Evolutionary conservation across 2,113 vertebrate genomes (phyloP).

Genomic region (Ochotona princeps): DNA sequence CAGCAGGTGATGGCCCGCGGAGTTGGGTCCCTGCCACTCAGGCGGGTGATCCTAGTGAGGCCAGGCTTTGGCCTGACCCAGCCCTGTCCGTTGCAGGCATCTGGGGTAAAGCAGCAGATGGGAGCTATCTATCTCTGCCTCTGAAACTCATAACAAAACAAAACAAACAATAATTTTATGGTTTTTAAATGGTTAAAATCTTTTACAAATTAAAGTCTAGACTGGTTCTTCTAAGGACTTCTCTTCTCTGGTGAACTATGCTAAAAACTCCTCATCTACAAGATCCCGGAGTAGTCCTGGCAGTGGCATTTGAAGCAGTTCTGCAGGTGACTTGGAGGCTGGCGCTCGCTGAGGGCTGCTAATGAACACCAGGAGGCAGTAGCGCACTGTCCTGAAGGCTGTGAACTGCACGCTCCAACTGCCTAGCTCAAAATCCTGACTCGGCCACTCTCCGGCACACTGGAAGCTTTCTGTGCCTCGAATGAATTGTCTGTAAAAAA

Average conservation of each 20-base stretch:
- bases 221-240: slow-evolving; percentile 13
- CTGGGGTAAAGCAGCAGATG: no score
- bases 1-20: no score
- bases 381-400: not conserved
- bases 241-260: not conserved
- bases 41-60: no score
- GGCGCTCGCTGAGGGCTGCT: not conserved
- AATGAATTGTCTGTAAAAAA: not conserved
- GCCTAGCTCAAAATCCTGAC: not conserved
- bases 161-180: not conserved
- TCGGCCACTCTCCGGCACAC: not conserved
- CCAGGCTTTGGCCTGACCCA: no score
- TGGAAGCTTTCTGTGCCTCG: not conserved
- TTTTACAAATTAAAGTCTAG: not conserved
- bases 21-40: no score
- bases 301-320: not conserved
- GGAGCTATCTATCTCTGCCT: no score
- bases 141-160: no score
- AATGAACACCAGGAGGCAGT: slow-evolving; percentile 56
- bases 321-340: not conserved
- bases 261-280: not conserved
- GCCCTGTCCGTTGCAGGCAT: no score
- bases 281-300: not conserved
- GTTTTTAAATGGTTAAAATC: not conserved
- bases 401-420: not conserved